phyloP scores from a whole-genome alignment of 2,888 invertebrate genomes.

The Oscheius sp. region DNA sequence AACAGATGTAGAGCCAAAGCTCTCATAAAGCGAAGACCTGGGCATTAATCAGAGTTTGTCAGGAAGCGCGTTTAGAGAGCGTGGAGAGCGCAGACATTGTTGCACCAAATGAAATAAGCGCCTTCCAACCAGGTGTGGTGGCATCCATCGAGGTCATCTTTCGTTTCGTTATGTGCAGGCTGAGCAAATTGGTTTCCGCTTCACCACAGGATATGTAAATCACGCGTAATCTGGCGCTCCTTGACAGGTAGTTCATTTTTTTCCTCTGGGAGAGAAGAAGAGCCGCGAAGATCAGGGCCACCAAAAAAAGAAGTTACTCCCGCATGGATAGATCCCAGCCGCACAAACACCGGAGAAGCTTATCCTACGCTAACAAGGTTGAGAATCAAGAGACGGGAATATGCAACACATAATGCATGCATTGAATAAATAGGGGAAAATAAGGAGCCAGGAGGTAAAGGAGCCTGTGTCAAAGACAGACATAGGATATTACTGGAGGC shows the following conservation, averaged over 20 bases:
- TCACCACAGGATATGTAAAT: constrained; percentile 23
- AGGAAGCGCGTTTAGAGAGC: constrained; percentile 14
- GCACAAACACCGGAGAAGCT: not conserved
- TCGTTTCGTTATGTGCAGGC: constrained; percentile 11
- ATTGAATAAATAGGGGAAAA: constrained; percentile 26
- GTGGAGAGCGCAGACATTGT: constrained; percentile 9
- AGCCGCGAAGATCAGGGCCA: not conserved
- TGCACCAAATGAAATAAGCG: not conserved
- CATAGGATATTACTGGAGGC: constrained; percentile 1
- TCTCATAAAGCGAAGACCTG: constrained; percentile 27
- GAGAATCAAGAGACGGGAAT: constrained; percentile 1
- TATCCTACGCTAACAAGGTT: constrained; percentile 2
- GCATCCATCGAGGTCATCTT: constrained; percentile 1
- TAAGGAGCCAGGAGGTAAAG: not conserved
- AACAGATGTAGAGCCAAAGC: constrained; percentile 29
- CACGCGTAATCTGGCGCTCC: constrained; percentile 19
- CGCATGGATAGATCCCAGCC: no score
- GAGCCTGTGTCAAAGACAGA: constrained; percentile 22
- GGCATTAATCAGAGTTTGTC: constrained; percentile 17
- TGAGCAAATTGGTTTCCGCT: no score
- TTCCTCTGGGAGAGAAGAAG: not conserved
- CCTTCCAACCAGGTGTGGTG: not conserved
- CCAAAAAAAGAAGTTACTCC: no score
- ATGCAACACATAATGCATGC: constrained; percentile 12
- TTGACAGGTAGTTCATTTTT: constrained; percentile 18